A percentile compares a stretch with the other conserved stretches of the same genome.
Evolutionary conservation across 2,113 vertebrate species (phyloP).

Genomic region (Misgurnus anguillicaudatus): DNA sequence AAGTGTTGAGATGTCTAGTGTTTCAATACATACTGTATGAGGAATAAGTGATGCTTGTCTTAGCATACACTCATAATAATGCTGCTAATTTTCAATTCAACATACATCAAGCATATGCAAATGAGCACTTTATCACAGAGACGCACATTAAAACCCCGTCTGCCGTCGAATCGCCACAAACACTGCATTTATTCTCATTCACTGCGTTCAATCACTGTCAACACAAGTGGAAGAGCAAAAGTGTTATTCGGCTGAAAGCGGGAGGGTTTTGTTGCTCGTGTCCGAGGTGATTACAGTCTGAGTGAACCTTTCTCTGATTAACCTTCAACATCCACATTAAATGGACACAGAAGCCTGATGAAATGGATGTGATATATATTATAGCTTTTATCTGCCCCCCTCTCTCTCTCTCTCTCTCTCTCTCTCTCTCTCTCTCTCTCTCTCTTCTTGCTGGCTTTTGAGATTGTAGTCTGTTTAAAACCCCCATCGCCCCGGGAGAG

Average conservation of each 20-base stretch:
- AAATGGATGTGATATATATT: neutral
- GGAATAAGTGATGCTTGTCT: neutral
- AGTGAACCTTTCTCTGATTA: neutral
- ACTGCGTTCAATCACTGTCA: neutral
- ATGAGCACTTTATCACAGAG: constrained; percentile 15
- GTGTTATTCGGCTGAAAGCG: constrained; percentile 28
- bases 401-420: constrained; percentile 3
- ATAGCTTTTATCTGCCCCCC: neutral
- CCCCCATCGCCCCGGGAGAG: constrained; percentile 43
- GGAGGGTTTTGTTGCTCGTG: neutral
- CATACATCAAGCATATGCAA: neutral
- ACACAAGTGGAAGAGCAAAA: neutral
- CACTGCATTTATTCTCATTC: constrained; percentile 31
- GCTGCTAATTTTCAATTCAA: constrained; percentile 7
- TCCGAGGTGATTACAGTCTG: neutral
- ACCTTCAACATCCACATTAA: neutral
- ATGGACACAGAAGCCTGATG: neutral
- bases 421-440: constrained; percentile 1
- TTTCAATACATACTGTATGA: neutral
- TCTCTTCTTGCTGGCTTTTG: neutral
- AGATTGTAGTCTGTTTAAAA: constrained; percentile 48
- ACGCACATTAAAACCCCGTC: constrained; percentile 1
- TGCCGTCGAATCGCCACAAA: constrained; percentile 40
- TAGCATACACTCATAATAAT: neutral
- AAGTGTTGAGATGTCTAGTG: no score